Conservation (phyloP, 2,888 invertebrate species). For the Scaptomyza parva region DNA sequence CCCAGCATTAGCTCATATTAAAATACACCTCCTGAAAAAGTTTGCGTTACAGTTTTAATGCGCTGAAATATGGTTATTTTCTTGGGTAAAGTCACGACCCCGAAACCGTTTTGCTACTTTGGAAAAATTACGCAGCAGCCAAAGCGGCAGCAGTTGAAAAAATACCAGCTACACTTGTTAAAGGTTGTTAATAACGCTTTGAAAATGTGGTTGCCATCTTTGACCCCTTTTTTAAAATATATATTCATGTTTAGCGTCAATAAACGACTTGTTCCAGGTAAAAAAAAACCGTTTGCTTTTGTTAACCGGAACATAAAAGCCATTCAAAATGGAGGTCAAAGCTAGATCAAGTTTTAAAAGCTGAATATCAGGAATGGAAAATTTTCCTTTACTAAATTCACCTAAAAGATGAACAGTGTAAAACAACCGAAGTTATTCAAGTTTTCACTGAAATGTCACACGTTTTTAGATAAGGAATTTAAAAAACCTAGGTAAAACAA, state of each 20-base stretch:
- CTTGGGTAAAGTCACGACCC: background rate
- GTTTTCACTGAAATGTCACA: background rate
- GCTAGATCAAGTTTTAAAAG: background rate
- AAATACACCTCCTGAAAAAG: slow-evolving; percentile 1
- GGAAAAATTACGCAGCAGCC: background rate
- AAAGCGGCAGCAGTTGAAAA: background rate
- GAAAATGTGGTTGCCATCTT: background rate
- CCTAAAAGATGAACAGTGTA: too few relatives aligned
- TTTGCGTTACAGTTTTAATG: slow-evolving; percentile 12
- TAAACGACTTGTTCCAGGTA: background rate
- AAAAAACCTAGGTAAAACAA: slow-evolving; percentile 14
- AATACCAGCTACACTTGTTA: background rate
- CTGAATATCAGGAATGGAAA: background rate
- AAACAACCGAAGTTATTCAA: background rate
- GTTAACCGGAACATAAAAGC: background rate
- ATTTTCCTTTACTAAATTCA: too few relatives aligned
- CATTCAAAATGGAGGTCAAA: background rate
- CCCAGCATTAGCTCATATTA: slow-evolving; percentile 13
- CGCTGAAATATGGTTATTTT: slow-evolving; percentile 28
- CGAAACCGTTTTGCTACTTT: background rate
- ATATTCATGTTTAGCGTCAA: background rate
- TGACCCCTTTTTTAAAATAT: background rate
- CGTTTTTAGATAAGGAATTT: slow-evolving; percentile 15
- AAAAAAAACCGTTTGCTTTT: background rate
- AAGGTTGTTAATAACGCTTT: background rate